Base-by-base conservation (phyloP, 1,140 invertebrate species). In the Caenorhabditis briggsae region DNA sequence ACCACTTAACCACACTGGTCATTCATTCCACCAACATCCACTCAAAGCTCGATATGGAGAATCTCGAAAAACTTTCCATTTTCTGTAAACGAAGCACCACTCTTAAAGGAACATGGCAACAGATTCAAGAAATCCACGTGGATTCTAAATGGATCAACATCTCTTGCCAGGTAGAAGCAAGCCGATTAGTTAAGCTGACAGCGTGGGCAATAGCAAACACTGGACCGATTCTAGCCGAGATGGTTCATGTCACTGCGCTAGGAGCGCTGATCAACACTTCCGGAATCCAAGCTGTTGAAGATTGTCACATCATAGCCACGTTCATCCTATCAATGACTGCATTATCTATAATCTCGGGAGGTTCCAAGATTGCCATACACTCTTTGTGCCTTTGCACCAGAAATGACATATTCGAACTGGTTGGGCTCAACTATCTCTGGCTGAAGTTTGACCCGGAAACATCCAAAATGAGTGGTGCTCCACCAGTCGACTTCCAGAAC, bases 101-200 rank as follows among this genome's bases (percentile, higher is more conserved):
- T 23, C 70, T 78, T 1, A 78, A 78, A 78, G 70, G 70, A 23
- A 25, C 14, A 3, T 78, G 70, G 70, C 14, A 41, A 14, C 7
- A 50, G 5, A 78, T 78, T 53, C 70, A 78, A 25, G 70, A 78
- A 8, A 23, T 48, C n/a, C 70, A 78, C 46, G 70, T 78, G 70
- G 70, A 78, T 50, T 78, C 70, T n/a, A 78, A 78, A 78, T 78
- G 70, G 70, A 48, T 78, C 46, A 78, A 78, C 18, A 78, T 50
- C 18, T 78, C 70, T 7, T 78, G 70, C n/a, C 70, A 50, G 7
- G 70, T 78, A n/a, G 70, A 50, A 3, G 5, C n/a, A 18, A 53
- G 70, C 12, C 46, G 46, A 2, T 2, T 78, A 1, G 20, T 78
- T 11, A 43, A n/a, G 14, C 8, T 78, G n/a, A 78, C 70, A 2